phyloP scores from a whole-genome alignment of 2,797 vertebrate genomes.

The Scolopax rusticola region DNA sequence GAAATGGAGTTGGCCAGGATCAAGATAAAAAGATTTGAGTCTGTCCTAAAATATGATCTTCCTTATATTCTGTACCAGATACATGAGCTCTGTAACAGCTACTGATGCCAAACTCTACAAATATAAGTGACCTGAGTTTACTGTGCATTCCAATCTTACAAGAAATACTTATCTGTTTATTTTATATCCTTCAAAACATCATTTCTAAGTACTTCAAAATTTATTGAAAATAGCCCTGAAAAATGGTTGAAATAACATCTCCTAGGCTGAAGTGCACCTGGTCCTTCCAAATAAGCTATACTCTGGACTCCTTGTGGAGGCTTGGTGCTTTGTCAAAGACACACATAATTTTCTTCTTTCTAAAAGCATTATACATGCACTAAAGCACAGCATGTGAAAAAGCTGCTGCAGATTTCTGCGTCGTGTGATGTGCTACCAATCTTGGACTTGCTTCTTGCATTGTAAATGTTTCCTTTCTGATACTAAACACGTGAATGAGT shows the following conservation, averaged over 20 bases:
- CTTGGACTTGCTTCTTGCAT: background rate
- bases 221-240: constrained; percentile 1
- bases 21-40: background rate
- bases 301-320: background rate
- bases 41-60: background rate
- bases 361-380: background rate
- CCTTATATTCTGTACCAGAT: background rate
- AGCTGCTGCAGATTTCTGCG: background rate
- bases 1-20: background rate
- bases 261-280: background rate
- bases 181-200: background rate
- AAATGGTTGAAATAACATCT: background rate
- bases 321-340: background rate
- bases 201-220: background rate
- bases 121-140: background rate
- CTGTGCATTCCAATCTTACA: background rate
- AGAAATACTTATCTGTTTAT: background rate
- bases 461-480: background rate
- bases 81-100: background rate
- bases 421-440: background rate
- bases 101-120: background rate
- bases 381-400: background rate
- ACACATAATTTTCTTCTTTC: background rate
- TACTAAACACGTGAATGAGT: background rate
- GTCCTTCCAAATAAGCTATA: background rate